Base-by-base conservation (phyloP, 2,888 invertebrate genomes). In the Pristionchus exspectatus region DNA sequence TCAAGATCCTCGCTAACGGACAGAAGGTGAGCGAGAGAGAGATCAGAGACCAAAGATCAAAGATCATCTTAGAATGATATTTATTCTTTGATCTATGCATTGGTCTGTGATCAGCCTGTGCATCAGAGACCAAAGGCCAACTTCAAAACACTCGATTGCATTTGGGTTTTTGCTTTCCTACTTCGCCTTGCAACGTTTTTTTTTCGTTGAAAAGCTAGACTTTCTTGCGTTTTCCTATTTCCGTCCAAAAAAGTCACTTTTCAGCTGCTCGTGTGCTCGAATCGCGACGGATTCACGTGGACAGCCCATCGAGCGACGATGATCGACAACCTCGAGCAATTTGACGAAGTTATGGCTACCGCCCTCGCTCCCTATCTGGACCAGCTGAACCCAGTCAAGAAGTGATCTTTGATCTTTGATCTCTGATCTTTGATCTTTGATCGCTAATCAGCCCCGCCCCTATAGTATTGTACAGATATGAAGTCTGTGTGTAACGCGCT, bases 11-110 rank as follows among this genome's bases (percentile, higher is more conserved):
- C 14, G 12, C 24, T 5, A 27, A 54, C n/a, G 81, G 50, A 12
- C 81, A 56, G 59, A 33, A 59, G 85, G 56, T 85, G 33, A 54
- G 83, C n/a, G n/a, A n/a, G n/a, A n/a, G n/a, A n/a, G n/a, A n/a
- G n/a, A n/a, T 1, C 10, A 54, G 77, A 77, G 77, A 77, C 44
- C 38, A 38, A 38, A 24, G 38, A 77, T 44, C 77, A 10, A 33
- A 33, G 27, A 27, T 74, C 33, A 77, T 3, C 38, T 38, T 3
- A 2, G 38, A 38, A 38, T 38, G 38, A 38, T 38, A 2, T 5
- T 38, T 38, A 5, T 4, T 59, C 59, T 59, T 7, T 72, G 72
- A 72, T n/a, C 72, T 30, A n/a, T n/a, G n/a, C n/a, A n/a, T 30
- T 59, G 18, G 7, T 59, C 7, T 59, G 16, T 7, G 59, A 59